phyloP scores from a whole-genome alignment of 2,797 vertebrate genomes.

The Sebastes minor region DNA sequence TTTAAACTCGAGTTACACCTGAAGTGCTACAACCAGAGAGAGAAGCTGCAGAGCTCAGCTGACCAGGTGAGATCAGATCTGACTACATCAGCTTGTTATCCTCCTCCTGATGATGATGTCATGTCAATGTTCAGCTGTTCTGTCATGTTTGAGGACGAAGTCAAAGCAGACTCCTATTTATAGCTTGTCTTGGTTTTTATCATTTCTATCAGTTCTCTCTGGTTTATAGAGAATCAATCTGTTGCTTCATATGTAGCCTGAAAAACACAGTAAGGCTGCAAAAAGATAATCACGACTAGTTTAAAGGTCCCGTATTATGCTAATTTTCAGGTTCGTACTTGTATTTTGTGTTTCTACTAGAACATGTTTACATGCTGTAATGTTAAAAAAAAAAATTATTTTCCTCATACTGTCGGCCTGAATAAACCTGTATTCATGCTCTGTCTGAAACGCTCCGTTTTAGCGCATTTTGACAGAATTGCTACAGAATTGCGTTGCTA shows the following conservation, averaged over 20 bases:
- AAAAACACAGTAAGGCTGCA: too few relatives aligned
- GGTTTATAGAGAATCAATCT: not conserved
- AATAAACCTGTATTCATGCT: too few relatives aligned
- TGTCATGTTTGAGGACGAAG: not conserved
- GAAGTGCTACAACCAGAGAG: not conserved
- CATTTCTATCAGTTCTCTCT: not conserved
- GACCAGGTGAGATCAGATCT: conserved; percentile 4
- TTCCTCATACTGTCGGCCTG: fast-evolving
- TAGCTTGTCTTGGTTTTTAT: not conserved
- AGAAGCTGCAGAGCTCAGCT: not conserved
- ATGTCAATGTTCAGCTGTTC: not conserved
- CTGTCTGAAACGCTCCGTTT: too few relatives aligned
- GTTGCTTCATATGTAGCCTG: too few relatives aligned
- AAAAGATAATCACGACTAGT: too few relatives aligned
- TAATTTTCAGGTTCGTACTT: too few relatives aligned
- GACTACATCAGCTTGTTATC: not conserved
- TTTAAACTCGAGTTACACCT: not conserved
- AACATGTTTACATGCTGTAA: too few relatives aligned
- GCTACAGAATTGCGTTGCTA: too few relatives aligned
- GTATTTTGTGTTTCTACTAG: too few relatives aligned
- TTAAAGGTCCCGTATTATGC: too few relatives aligned
- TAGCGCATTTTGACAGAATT: too few relatives aligned
- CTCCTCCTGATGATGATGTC: not conserved
- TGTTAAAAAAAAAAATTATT: fast-evolving
- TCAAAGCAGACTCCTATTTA: not conserved